Evolutionary conservation across 2,113 vertebrate species (phyloP).

Genomic region (Burhinus oedicnemus): DNA sequence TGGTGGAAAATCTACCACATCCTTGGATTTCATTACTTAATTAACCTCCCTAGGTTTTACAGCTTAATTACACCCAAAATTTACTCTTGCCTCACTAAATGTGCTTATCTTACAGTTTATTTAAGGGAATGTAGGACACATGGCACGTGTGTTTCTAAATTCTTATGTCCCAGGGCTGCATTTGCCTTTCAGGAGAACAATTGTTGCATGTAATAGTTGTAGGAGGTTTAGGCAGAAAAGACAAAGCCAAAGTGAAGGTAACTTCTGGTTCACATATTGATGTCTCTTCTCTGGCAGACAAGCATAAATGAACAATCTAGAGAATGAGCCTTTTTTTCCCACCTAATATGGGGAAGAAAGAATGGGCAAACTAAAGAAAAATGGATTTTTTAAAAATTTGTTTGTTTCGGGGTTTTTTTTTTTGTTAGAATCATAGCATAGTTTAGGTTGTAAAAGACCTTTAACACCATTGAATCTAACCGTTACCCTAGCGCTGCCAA

Average conservation of each 20-base stretch:
- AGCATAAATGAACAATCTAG: background rate
- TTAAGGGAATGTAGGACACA: conserved; percentile 24
- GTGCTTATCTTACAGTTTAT: conserved; percentile 18
- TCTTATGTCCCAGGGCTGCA: background rate
- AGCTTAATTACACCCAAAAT: conserved; percentile 37
- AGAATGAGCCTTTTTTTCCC: background rate
- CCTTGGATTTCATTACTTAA: conserved; percentile 30
- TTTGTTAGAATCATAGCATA: background rate
- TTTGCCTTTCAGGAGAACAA: background rate
- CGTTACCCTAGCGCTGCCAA: background rate
- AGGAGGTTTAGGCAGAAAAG: background rate
- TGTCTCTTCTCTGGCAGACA: background rate
- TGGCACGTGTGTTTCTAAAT: background rate
- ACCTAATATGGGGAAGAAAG: background rate
- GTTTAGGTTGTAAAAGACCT: background rate
- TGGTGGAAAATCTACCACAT: background rate
- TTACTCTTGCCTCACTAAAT: conserved; percentile 13
- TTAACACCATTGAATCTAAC: background rate
- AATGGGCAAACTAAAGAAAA: background rate
- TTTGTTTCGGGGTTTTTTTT: background rate
- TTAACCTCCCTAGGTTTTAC: conserved; percentile 43
- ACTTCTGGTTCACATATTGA: background rate
- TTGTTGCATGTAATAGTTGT: background rate
- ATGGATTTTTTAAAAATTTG: fast-evolving
- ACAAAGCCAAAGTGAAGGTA: background rate